Percentiles rank a stretch among this genome's conserved stretches.
These are phyloP conservation scores for Colistium nudipinnis DNA, from an alignment of 2,113 vertebrate species.

Conservation along the genomic window DNA sequence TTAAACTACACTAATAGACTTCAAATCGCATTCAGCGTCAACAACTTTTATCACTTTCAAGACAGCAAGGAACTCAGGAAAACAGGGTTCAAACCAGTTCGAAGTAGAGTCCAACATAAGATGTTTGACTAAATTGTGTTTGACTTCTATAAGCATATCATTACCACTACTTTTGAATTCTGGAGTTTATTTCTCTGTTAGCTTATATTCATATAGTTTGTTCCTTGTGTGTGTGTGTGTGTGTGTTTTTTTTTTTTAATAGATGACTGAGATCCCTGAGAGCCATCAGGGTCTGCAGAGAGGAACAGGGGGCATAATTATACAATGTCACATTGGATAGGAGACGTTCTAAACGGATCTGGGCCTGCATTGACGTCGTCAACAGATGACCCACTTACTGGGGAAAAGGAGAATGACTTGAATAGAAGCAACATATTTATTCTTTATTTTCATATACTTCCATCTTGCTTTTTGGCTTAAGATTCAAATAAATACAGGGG, in stretches of 20 bases:
- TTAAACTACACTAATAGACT: background rate
- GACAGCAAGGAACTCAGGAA: background rate
- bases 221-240: background rate
- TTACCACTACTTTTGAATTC: background rate
- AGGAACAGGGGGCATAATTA: conserved; percentile 14
- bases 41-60: background rate
- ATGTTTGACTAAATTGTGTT: background rate
- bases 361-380: conserved; percentile 26
- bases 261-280: conserved; percentile 21
- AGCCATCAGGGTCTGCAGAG: conserved; percentile 4
- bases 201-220: background rate
- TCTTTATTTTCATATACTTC: background rate
- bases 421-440: background rate
- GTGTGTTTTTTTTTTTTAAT: background rate
- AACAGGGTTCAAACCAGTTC: background rate
- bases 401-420: too few relatives aligned
- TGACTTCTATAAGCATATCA: background rate
- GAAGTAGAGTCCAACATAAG: background rate
- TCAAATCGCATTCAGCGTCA: background rate
- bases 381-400: conserved; percentile 29
- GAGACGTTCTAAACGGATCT: conserved; percentile 18
- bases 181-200: background rate
- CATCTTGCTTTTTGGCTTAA: background rate
- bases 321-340: conserved; percentile 6
- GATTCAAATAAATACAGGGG: background rate